Conservation (phyloP, 2,888 invertebrate genomes). For the Blera fallax region DNA sequence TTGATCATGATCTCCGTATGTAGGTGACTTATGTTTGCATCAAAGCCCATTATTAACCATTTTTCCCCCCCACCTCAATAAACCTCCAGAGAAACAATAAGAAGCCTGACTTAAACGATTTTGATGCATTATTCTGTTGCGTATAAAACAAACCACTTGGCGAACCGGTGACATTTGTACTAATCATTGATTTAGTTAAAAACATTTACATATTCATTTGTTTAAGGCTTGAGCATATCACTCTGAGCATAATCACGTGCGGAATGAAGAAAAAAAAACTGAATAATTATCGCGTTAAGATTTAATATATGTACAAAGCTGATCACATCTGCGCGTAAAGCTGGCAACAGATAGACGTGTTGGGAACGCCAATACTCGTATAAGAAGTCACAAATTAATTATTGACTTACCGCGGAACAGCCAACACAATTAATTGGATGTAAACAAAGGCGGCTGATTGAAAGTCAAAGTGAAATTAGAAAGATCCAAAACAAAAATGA, state of each 20-base stretch:
- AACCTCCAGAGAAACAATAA: neutral
- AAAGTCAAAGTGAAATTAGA: conserved; percentile 45
- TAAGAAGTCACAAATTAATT: conserved; percentile 8
- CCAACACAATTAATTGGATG: neutral
- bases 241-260: conserved; percentile 34
- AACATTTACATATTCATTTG: conserved; percentile 23
- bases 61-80: neutral
- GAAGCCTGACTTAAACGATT: neutral
- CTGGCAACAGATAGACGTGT: neutral
- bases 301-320: conserved; percentile 3
- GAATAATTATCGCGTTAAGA: conserved; percentile 5
- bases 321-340: neutral
- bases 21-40: conserved; percentile 35
- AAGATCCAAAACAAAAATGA: neutral
- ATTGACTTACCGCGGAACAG: conserved; percentile 12
- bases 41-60: neutral
- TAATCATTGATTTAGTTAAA: conserved; percentile 13
- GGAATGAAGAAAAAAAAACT: conserved; percentile 14
- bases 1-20: conserved; percentile 35
- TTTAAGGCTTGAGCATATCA: neutral
- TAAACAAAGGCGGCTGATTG: conserved; percentile 44
- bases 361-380: neutral
- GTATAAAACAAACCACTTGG: neutral
- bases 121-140: conserved; percentile 7
- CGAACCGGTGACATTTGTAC: conserved; percentile 25